phyloP scores from a whole-genome alignment of 2,888 invertebrate species.

The Ectemnius lituratus region DNA sequence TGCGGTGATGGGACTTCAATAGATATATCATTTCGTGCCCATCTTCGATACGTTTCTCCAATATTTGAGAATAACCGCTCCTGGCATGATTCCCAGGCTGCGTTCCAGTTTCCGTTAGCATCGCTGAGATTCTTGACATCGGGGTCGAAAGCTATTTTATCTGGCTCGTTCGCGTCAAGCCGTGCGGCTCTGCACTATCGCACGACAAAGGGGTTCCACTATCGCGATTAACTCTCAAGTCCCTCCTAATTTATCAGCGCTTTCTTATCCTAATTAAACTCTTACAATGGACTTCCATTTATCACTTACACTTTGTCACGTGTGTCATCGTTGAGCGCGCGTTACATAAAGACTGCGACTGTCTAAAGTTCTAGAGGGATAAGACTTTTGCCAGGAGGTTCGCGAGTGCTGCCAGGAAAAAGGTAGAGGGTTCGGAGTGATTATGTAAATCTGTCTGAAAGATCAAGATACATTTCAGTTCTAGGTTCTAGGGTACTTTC shows the following conservation, averaged over 20 bases:
- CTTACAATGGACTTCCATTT: no score
- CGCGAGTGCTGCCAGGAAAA: slow-evolving; percentile 42
- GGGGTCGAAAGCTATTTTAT: slow-evolving; percentile 19
- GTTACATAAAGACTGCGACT: no score
- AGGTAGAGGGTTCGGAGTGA: slow-evolving; percentile 65
- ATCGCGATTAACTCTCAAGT: background rate
- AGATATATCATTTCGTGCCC: slow-evolving; percentile 9
- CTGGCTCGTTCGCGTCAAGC: slow-evolving; percentile 3
- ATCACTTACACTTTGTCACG: no score
- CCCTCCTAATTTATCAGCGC: slow-evolving; percentile 1
- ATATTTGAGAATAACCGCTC: slow-evolving; percentile 45
- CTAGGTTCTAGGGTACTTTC: background rate
- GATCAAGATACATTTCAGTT: slow-evolving; percentile 70
- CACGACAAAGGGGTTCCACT: background rate
- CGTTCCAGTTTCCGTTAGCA: slow-evolving; percentile 31
- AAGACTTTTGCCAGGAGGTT: slow-evolving; percentile 10
- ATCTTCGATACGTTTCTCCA: slow-evolving; percentile 36
- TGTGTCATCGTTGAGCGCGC: background rate
- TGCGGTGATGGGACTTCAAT: slow-evolving; percentile 14
- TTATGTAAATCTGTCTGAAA: slow-evolving; percentile 68
- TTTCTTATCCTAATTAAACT: no score
- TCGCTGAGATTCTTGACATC: slow-evolving; percentile 25
- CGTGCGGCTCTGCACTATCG: slow-evolving; percentile 13
- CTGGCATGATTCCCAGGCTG: slow-evolving; percentile 26
- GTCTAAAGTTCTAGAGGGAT: no score